Percentiles rank a stretch among this genome's conserved stretches.
Evolutionary conservation across 2,888 invertebrate species (phyloP).

Genomic region (Eutolmus rufibarbis): DNA sequence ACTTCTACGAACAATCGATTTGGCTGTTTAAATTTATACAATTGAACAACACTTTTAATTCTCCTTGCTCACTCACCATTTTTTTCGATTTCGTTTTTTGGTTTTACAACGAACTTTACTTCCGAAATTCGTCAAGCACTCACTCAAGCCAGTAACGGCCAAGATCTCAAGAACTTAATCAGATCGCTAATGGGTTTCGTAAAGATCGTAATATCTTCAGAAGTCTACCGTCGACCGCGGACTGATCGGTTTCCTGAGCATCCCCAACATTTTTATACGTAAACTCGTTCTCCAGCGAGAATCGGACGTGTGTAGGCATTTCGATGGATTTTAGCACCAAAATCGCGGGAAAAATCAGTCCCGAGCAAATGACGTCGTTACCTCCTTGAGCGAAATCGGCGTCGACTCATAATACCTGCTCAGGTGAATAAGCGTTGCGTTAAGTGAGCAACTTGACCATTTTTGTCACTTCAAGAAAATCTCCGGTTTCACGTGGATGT

Average conservation of each 20-base stretch:
- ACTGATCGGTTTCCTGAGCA: background rate
- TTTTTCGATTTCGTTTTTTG: background rate
- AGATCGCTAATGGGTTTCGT: background rate
- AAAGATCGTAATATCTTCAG: background rate
- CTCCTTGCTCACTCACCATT: background rate
- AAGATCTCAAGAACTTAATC: background rate
- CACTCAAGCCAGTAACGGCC: background rate
- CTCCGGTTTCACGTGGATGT: background rate
- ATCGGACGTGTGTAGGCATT: background rate
- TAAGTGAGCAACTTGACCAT: background rate
- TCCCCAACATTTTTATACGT: slow-evolving; percentile 8
- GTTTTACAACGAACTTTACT: background rate
- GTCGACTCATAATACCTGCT: background rate
- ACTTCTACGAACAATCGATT: background rate
- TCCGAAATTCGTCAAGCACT: background rate
- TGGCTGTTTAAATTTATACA: background rate
- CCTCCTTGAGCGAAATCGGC: background rate
- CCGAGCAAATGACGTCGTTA: slow-evolving; percentile 10
- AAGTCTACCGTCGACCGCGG: background rate
- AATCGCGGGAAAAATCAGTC: background rate
- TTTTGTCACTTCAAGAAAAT: background rate
- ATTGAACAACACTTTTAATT: background rate
- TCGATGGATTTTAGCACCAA: background rate
- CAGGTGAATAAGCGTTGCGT: background rate
- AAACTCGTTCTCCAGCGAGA: background rate